Percentiles rank a stretch among this genome's conserved stretches.
These are phyloP conservation scores for Mycetomoellerius zeteki DNA, from an alignment of 1,140 invertebrate genomes.

Conservation along the genomic window DNA sequence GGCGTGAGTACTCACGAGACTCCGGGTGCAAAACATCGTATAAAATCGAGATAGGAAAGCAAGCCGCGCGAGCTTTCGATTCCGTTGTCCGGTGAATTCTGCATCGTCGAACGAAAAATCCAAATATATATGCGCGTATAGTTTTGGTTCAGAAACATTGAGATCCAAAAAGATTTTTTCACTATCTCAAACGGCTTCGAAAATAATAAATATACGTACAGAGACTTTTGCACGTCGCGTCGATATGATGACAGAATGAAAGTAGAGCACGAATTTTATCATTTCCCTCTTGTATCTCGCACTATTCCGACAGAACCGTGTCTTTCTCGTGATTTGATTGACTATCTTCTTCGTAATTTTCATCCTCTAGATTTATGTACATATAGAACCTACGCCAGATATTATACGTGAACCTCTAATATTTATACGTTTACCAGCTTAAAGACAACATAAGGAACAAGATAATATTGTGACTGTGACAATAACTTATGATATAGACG, in stretches of 20 bases:
- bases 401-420: background rate
- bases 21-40: constrained; percentile 26
- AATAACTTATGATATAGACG: constrained; percentile 38
- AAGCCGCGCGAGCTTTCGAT: constrained; percentile 3
- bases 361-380: background rate
- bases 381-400: no score
- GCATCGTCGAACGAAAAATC: constrained; percentile 8
- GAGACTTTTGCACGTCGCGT: background rate
- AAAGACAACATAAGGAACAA: background rate
- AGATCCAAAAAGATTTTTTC: background rate
- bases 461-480: constrained; percentile 9
- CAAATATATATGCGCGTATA: background rate
- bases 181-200: background rate
- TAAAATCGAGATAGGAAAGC: constrained; percentile 28
- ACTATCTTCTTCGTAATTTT: background rate
- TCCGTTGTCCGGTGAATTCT: background rate
- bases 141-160: background rate
- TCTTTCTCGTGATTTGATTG: background rate
- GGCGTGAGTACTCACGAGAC: background rate
- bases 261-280: background rate
- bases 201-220: background rate
- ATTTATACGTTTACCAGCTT: background rate
- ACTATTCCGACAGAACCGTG: background rate
- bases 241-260: background rate
- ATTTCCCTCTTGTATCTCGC: background rate